These are phyloP conservation scores for Bothrops jararaca DNA, from an alignment of 2,113 vertebrate genomes.

Conservation along the genomic window DNA sequence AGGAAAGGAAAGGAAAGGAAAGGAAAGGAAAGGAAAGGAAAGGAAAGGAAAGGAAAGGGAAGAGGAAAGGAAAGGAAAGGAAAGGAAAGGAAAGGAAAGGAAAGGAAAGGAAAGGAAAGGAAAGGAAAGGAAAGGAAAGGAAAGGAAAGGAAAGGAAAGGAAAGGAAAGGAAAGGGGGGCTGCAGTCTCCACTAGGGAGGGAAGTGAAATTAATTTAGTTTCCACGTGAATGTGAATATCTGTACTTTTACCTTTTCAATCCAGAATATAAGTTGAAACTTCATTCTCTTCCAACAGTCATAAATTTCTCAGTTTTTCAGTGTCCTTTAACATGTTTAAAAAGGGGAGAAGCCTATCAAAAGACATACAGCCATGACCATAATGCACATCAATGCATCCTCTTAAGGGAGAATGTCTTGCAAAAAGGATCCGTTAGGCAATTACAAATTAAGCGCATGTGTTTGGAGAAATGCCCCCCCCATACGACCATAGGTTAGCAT, in stretches of 20 bases:
- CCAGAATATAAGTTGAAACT: not conserved
- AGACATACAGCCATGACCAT: not conserved
- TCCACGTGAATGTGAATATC: not conserved
- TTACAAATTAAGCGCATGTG: not conserved
- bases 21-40: too few species aligned
- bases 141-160: too few species aligned
- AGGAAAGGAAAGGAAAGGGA: not conserved
- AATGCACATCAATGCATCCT: not conserved
- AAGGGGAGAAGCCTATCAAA: not conserved
- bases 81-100: not conserved
- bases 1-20: rapidly evolving
- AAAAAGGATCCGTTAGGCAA: not conserved
- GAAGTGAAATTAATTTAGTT: not conserved
- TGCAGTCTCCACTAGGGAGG: not conserved
- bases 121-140: not conserved
- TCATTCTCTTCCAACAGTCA: not conserved
- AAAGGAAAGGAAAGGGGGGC: not conserved
- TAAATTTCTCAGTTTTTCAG: not conserved
- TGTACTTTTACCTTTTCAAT: not conserved
- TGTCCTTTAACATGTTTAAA: not conserved
- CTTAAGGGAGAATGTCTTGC: not conserved
- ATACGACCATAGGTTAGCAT: not conserved
- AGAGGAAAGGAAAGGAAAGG: not conserved
- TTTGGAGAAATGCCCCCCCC: not conserved
- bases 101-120: too few species aligned